Conservation (phyloP, 2,888 invertebrate species). For the Nemoura dubitans region DNA sequence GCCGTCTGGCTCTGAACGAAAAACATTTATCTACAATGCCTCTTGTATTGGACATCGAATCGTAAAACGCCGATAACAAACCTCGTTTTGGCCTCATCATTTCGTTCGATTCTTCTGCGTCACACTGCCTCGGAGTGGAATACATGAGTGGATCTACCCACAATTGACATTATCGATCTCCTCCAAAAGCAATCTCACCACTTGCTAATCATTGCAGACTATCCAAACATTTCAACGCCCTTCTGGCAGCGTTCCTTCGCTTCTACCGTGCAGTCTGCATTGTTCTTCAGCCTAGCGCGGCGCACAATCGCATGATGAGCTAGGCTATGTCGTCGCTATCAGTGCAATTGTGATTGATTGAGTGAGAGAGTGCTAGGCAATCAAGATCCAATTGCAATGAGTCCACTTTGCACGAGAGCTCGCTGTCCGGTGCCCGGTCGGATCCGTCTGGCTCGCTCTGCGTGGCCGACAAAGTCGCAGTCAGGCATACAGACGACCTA, state of each 20-base stretch:
- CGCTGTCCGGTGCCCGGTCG: not conserved
- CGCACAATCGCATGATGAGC: constrained; percentile 7
- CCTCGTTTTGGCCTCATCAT: not conserved
- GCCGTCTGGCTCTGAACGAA: not conserved
- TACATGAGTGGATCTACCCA: not conserved
- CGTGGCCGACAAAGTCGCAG: not conserved
- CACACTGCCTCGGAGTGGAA: not conserved
- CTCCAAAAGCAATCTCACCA: not conserved
- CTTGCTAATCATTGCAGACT: not conserved
- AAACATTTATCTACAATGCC: not conserved
- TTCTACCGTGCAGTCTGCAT: not conserved
- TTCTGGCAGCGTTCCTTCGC: not conserved
- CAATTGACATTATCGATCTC: not conserved
- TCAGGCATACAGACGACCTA: not conserved
- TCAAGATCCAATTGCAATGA: constrained; percentile 13
- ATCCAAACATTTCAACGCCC: not conserved
- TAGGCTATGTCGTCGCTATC: not conserved
- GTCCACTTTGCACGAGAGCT: constrained; percentile 27
- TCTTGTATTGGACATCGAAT: too few species aligned
- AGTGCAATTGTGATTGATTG: constrained; percentile 7
- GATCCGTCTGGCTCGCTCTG: not conserved
- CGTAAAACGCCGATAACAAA: not conserved
- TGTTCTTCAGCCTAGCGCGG: not conserved
- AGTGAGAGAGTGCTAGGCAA: not conserved
- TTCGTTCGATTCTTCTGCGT: not conserved